phyloP scores from a whole-genome alignment of 2,888 invertebrate species.

The Tenthredo mesomela region DNA sequence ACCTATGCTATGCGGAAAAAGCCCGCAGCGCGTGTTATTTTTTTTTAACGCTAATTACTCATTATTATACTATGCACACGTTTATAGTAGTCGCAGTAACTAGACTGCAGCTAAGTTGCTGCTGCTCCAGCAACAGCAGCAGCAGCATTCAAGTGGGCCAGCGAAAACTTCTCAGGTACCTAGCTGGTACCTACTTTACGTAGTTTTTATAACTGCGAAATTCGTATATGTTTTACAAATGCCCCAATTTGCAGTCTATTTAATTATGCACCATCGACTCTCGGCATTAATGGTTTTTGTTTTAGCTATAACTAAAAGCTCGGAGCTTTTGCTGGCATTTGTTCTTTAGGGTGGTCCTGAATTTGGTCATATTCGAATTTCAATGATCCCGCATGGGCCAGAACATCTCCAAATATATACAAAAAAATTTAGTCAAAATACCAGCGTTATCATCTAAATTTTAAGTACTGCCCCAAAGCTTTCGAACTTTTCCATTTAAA shows the following conservation, averaged over 20 bases:
- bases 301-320: neutral
- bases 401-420: no score
- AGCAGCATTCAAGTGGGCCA: neutral
- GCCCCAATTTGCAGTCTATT: conserved; percentile 7
- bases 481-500: no score
- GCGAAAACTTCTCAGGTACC: neutral
- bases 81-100: neutral
- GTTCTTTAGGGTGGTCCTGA: no score
- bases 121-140: neutral
- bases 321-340: neutral
- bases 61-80: conserved; percentile 9
- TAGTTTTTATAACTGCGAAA: neutral
- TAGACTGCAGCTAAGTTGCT: neutral
- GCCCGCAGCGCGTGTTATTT: neutral
- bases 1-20: neutral
- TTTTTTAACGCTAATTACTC: neutral
- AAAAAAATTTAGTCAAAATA: no score
- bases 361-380: no score
- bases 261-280: conserved; percentile 14
- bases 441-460: no score
- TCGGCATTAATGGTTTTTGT: neutral
- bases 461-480: no score
- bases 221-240: neutral
- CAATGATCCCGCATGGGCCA: no score
- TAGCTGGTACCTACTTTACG: neutral